Evolutionary conservation across 2,888 invertebrate genomes (phyloP), one percentile per base, ranked within the genome.

Genomic region (Orchesellides sinensis): DNA sequence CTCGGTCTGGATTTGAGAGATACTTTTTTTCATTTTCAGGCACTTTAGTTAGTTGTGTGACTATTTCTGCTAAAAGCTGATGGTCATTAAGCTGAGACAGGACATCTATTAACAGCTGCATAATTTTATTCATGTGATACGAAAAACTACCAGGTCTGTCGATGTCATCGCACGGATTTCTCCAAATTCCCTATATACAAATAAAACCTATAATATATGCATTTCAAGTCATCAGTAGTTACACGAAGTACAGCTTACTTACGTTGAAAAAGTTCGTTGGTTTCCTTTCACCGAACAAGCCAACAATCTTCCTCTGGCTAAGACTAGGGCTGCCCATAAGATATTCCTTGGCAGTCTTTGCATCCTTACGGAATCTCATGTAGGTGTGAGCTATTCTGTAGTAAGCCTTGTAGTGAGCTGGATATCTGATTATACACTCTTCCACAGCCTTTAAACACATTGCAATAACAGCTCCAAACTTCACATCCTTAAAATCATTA

Each of bases 91-190:
- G 93, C 89, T 94, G 94, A 88, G 94, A 92, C 49, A 97, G 91
- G 82, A 97, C 93, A 90, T 96, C 95, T 91, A 97, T 92, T 5
- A 97, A 92, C 35, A 98, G 92, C 23, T 94, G 92, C 1, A 97
- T 93, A 86, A 96, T 95, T 80, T 96, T 93, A 85, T 94, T 95
- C 94, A 98, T 95, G 89, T 98, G 98, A 40, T 96, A 94, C 0
- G 96, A 94, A 89, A 98, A 96, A 85, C 96, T 95, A 2, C 98
- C 98, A 0, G 96, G 94, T 83, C 98, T 92, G 89, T 98, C 98
- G 52, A 98, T 95, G 91, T 98, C 98, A 80, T 93, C 93, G 1
- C 94, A 93, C 0, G 97, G 97, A 89, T 97, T 96, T 87, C 96
- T 93, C 98, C 98, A 98, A 77, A 98, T 94, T 63, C 97, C 95